These are phyloP conservation scores for Synchiropus splendidus DNA, from an alignment of 2,113 vertebrate species.

Conservation along the genomic window DNA sequence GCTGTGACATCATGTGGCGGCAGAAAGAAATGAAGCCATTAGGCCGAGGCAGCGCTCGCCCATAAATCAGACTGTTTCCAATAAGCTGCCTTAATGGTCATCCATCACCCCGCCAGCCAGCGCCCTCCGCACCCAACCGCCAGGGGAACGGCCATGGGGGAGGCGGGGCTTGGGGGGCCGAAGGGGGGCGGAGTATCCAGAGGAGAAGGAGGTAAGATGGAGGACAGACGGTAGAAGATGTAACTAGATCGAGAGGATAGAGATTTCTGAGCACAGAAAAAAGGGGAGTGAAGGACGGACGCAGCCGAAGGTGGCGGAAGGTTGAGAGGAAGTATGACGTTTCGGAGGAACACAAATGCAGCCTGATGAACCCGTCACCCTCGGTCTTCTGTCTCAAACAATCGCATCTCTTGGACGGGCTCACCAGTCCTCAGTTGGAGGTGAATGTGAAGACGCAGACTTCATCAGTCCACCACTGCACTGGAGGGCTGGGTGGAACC, in stretches of 20 bases:
- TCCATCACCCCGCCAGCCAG: conserved; percentile 81
- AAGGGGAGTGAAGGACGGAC: not conserved
- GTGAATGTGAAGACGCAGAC: too few relatives aligned
- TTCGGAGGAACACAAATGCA: not conserved
- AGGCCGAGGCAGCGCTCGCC: conserved; percentile 91
- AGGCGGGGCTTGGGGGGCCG: conserved; percentile 41
- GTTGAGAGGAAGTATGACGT: not conserved
- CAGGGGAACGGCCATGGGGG: conserved; percentile 78
- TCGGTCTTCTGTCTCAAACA: too few relatives aligned
- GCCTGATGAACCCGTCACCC: too few relatives aligned
- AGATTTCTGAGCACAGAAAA: not conserved
- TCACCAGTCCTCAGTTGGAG: too few relatives aligned
- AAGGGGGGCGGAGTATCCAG: conserved; percentile 76
- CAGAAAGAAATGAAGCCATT: conserved; percentile 99
- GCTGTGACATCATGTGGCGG: conserved; percentile 96
- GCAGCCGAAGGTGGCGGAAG: not conserved
- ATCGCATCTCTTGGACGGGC: too few relatives aligned
- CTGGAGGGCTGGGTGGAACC: too few relatives aligned
- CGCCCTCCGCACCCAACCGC: conserved; percentile 58
- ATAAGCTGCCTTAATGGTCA: conserved; percentile 99
- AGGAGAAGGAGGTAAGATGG: not conserved
- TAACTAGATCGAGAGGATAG: too few relatives aligned
- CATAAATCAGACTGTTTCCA: conserved; percentile 99
- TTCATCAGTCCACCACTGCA: too few relatives aligned
- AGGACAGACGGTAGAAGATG: not conserved